phyloP scores from a whole-genome alignment of 2,113 vertebrate genomes.

The Ophiodon elongatus region DNA sequence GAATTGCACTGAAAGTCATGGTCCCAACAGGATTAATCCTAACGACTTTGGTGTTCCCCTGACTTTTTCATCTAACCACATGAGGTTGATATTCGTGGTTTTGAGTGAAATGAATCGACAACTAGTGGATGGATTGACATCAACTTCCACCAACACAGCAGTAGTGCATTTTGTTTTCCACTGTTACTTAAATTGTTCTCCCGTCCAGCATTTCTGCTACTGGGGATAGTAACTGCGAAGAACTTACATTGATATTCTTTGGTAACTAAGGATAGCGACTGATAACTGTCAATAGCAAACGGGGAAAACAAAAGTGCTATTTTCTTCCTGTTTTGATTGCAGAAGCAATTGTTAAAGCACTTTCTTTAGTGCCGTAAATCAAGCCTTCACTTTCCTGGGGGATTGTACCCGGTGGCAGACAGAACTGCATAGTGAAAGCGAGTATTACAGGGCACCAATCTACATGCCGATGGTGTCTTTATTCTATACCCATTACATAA shows the following conservation, averaged over 20 bases:
- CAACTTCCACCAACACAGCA: not conserved
- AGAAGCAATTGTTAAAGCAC: not conserved
- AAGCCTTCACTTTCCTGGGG: not conserved
- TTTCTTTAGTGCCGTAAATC: not conserved
- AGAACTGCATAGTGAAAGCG: not conserved
- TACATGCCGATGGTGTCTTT: not conserved
- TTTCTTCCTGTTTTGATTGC: not conserved
- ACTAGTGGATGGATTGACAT: not conserved
- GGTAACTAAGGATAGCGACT: too few relatives aligned
- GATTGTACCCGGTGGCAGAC: too few relatives aligned
- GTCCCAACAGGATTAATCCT: not conserved
- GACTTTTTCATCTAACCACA: not conserved
- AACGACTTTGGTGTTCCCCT: not conserved
- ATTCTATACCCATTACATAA: not conserved
- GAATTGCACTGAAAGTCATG: too few relatives aligned
- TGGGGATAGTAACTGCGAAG: too few relatives aligned
- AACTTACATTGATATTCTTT: too few relatives aligned
- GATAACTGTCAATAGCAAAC: too few relatives aligned
- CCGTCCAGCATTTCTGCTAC: too few relatives aligned
- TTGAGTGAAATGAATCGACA: not conserved
- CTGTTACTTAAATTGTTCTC: too few relatives aligned
- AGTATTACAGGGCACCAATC: not conserved
- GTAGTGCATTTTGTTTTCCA: too few relatives aligned
- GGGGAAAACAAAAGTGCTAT: not conserved
- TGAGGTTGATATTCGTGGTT: not conserved